Percentiles rank a stretch among this genome's conserved stretches.
Evolutionary conservation across 2,888 invertebrate genomes (phyloP).

Genomic region (Plemyria rubiginata): DNA sequence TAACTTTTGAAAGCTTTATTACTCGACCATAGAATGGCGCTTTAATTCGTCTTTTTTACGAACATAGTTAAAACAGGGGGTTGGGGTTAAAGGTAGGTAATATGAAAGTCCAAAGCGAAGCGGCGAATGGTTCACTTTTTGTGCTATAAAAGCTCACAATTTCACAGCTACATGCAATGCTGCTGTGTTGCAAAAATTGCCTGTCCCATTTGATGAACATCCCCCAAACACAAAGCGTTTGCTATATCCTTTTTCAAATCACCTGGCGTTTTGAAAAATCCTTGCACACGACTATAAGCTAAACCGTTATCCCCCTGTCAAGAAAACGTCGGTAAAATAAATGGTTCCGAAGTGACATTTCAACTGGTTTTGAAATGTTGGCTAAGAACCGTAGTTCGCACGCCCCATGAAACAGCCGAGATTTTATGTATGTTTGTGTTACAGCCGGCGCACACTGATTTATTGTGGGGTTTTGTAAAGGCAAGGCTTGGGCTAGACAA

Average conservation of each 20-base stretch:
- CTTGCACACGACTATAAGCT: constrained; percentile 21
- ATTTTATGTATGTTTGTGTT: constrained; percentile 34
- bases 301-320: constrained; percentile 33
- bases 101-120: neutral
- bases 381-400: constrained; percentile 31
- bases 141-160: neutral
- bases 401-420: constrained; percentile 29
- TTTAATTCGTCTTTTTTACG: constrained; percentile 18
- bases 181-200: neutral
- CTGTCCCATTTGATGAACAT: neutral
- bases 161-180: too few species aligned
- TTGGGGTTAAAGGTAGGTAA: neutral
- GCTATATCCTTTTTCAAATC: constrained; percentile 9
- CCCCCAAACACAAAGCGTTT: neutral
- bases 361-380: constrained; percentile 39
- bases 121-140: neutral
- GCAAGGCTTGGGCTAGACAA: constrained; percentile 38
- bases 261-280: constrained; percentile 27
- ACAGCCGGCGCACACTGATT: constrained; percentile 41
- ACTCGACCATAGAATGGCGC: constrained; percentile 6
- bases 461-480: constrained; percentile 40
- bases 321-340: constrained; percentile 39
- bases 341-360: constrained; percentile 40
- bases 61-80: neutral
- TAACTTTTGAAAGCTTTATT: constrained; percentile 18